Conservation (phyloP, 2,888 invertebrate species). For the Philhelius pedissequus region DNA sequence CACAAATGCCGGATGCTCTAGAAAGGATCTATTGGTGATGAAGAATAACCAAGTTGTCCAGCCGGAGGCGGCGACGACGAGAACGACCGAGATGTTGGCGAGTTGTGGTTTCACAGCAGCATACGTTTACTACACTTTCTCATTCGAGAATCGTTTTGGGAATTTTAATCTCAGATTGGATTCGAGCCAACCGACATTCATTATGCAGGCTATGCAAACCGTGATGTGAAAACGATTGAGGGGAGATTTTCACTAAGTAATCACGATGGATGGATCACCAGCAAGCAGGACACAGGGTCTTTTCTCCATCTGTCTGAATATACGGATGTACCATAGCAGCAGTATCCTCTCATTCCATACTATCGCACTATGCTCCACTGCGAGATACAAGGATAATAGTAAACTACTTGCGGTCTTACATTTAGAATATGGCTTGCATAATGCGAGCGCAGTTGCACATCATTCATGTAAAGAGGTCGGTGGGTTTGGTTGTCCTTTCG, state of each 20-base stretch:
- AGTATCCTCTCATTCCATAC: not conserved
- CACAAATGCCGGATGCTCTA: slow-evolving; percentile 36
- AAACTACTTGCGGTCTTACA: slow-evolving; percentile 45
- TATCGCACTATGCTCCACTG: not conserved
- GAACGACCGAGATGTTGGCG: not conserved
- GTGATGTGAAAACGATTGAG: slow-evolving; percentile 65
- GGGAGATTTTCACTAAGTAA: slow-evolving; percentile 60
- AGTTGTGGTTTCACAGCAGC: slow-evolving; percentile 38
- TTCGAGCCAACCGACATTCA: slow-evolving; percentile 60
- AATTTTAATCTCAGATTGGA: slow-evolving; percentile 66
- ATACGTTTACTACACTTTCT: slow-evolving; percentile 52
- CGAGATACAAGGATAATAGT: slow-evolving; percentile 10
- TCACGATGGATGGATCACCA: slow-evolving; percentile 58
- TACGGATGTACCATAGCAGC: not conserved
- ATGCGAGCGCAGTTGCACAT: slow-evolving; percentile 46
- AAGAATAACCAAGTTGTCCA: not conserved
- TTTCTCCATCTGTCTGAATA: not conserved
- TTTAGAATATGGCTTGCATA: slow-evolving; percentile 63
- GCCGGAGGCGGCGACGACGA: not conserved
- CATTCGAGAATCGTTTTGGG: slow-evolving; percentile 55
- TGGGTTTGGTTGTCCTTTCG: slow-evolving; percentile 8
- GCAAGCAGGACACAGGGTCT: slow-evolving; percentile 30
- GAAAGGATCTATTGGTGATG: slow-evolving; percentile 1
- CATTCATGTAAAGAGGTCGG: slow-evolving; percentile 47
- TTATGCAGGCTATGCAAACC: slow-evolving; percentile 60